phyloP scores from a whole-genome alignment of 2,797 vertebrate species.

The Anas bernieri region DNA sequence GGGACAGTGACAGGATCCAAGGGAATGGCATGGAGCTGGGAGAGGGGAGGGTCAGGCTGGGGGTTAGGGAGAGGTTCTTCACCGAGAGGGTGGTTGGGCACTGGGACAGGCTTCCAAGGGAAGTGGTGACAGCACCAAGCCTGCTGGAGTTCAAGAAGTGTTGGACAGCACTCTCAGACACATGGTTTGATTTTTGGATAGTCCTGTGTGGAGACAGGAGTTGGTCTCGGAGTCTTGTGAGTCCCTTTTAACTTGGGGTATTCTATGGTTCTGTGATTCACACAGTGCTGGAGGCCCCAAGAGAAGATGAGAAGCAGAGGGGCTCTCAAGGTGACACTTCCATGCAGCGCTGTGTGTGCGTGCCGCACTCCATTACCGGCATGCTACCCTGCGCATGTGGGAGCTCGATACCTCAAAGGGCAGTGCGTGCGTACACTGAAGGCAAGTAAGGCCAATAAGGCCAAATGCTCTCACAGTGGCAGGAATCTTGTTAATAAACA shows the following conservation, averaged over 20 bases:
- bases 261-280: background rate
- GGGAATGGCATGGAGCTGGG: too few relatives aligned
- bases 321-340: background rate
- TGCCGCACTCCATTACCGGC: background rate
- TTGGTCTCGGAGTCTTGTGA: background rate
- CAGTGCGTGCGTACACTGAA: background rate
- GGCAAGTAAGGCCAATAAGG: background rate
- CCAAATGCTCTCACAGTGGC: background rate
- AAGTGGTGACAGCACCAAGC: too few relatives aligned
- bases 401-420: background rate
- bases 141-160: background rate
- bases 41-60: too few relatives aligned
- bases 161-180: background rate
- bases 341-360: background rate
- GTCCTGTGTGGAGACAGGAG: background rate
- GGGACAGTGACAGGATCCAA: too few relatives aligned
- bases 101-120: too few relatives aligned
- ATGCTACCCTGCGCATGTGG: rapidly evolving
- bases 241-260: background rate
- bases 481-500: background rate
- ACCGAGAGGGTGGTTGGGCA: too few relatives aligned
- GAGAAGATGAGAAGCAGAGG: background rate
- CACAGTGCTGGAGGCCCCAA: rapidly evolving
- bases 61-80: too few relatives aligned
- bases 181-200: background rate